Evolutionary conservation across 2,888 invertebrate genomes (phyloP).

Genomic region (Ennomos erosarius): DNA sequence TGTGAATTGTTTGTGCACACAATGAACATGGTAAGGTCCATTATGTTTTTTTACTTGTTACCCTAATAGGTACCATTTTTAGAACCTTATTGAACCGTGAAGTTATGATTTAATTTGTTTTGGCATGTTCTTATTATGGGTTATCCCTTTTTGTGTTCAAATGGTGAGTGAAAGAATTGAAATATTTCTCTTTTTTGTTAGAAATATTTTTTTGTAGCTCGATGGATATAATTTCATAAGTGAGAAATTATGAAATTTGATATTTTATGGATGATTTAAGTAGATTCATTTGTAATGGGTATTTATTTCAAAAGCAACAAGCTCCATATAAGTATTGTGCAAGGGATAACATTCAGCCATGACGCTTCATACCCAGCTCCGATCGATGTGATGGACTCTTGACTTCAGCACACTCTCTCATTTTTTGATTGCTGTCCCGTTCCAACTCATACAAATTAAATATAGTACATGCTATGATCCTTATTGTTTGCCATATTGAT

Average conservation of each 20-base stretch:
- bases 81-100: constrained; percentile 71
- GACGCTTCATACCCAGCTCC: constrained; percentile 55
- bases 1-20: constrained; percentile 75
- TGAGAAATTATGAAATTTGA: constrained; percentile 61
- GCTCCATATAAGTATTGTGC: constrained; percentile 32
- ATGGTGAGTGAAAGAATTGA: constrained; percentile 34
- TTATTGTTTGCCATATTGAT: constrained; percentile 80
- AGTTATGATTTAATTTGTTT: constrained; percentile 84
- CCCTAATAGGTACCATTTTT: constrained; percentile 55
- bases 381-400: constrained; percentile 82
- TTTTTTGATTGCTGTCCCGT: constrained; percentile 69
- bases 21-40: constrained; percentile 82
- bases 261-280: constrained; percentile 50
- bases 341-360: constrained; percentile 37
- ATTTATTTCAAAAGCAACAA: constrained; percentile 37
- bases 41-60: constrained; percentile 64
- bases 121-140: constrained; percentile 76
- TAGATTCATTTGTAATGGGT: constrained; percentile 50
- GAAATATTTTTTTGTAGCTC: constrained; percentile 29
- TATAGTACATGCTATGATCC: constrained; percentile 65
- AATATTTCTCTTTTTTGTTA: constrained; percentile 36
- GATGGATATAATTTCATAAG: constrained; percentile 28
- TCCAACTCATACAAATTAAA: constrained; percentile 67
- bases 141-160: constrained; percentile 51
- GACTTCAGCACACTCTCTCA: constrained; percentile 72